phyloP scores from a whole-genome alignment of 2,797 vertebrate species.

The Macrochelys suwanniensis region DNA sequence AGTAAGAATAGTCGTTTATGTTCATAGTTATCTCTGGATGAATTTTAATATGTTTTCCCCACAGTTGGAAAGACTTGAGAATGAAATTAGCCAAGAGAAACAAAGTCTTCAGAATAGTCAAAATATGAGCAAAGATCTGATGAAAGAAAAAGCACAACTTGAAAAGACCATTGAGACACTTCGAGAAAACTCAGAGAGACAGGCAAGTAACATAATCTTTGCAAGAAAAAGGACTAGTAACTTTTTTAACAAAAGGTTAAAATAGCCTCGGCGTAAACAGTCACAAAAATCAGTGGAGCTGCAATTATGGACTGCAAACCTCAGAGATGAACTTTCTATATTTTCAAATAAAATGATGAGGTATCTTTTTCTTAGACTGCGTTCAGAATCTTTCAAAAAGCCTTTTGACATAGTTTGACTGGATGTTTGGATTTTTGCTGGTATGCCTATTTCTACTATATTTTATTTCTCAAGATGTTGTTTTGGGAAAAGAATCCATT shows the following conservation, averaged over 20 bases:
- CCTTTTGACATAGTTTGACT: background rate
- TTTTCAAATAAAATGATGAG: background rate
- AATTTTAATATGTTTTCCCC: slow-evolving; percentile 10
- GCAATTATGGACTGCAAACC: background rate
- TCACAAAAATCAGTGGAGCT: background rate
- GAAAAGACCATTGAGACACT: slow-evolving; percentile 95
- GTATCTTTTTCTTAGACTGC: background rate
- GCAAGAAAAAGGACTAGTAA: background rate
- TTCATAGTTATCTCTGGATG: background rate
- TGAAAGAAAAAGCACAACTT: slow-evolving; percentile 96
- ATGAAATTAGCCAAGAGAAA: slow-evolving; percentile 88
- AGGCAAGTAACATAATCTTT: slow-evolving; percentile 82
- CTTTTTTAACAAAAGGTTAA: background rate
- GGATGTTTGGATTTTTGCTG: background rate
- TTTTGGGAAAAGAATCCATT: background rate
- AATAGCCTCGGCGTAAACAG: background rate
- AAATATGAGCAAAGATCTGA: slow-evolving; percentile 91
- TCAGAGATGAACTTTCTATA: background rate
- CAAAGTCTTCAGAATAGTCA: slow-evolving; percentile 91
- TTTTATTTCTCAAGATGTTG: background rate
- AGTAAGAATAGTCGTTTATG: background rate
- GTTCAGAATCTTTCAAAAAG: background rate
- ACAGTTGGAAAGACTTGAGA: slow-evolving; percentile 91
- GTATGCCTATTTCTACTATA: background rate
- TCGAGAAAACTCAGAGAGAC: slow-evolving; percentile 94